Conservation (phyloP, 2,888 invertebrate species). For the Spilosoma lubricipeda region DNA sequence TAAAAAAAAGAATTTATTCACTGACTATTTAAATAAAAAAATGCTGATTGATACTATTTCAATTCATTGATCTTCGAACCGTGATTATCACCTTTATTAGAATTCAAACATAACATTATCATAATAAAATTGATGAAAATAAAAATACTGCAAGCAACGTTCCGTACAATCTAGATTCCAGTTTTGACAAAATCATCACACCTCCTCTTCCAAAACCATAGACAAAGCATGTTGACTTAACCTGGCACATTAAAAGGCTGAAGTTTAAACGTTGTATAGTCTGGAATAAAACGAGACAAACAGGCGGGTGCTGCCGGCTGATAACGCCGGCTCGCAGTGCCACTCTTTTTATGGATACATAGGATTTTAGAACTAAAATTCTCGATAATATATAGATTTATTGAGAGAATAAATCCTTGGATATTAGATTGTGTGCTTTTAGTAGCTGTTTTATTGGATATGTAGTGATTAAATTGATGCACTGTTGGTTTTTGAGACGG, state of each 20-base stretch:
- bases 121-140: not conserved
- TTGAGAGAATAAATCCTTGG: constrained; percentile 10
- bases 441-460: not conserved
- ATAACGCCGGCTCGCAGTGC: constrained; percentile 50
- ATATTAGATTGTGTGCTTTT: constrained; percentile 11
- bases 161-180: constrained; percentile 5
- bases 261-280: constrained; percentile 58
- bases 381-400: constrained; percentile 22
- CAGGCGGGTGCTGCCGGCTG: constrained; percentile 61
- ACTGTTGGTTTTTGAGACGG: not conserved
- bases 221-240: constrained; percentile 59
- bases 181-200: constrained; percentile 9
- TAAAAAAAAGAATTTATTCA: not conserved
- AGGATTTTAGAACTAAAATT: constrained; percentile 23
- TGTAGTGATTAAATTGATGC: not conserved
- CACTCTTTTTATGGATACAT: constrained; percentile 22
- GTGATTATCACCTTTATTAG: not conserved
- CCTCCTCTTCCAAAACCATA: constrained; percentile 39
- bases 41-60: not conserved
- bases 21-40: not conserved
- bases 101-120: not conserved
- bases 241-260: constrained; percentile 58
- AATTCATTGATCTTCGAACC: not conserved
- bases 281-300: constrained; percentile 67
- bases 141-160: not conserved